phyloP scores from a whole-genome alignment of 2,888 invertebrate species.

The Alsophila aescularia region DNA sequence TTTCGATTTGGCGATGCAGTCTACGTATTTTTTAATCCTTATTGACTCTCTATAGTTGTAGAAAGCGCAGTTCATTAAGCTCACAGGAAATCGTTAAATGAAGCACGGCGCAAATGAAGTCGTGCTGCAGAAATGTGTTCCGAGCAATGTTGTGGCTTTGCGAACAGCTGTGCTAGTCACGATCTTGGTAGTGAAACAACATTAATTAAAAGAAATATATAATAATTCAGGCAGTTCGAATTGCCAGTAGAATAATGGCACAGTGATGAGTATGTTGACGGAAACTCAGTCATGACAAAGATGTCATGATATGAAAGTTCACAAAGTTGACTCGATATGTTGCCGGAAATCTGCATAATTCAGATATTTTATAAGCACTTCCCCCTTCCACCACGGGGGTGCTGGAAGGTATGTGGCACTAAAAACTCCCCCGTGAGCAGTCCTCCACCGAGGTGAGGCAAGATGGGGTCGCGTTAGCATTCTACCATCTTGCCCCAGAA shows the following conservation, averaged over 20 bases:
- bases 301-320: background rate
- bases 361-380: no score
- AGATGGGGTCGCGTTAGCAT: no score
- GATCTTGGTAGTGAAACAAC: conserved; percentile 5
- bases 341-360: no score
- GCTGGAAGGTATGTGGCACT: no score
- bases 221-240: background rate
- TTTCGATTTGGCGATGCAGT: no score
- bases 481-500: no score
- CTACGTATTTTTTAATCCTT: no score
- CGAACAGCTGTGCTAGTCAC: conserved; percentile 6
- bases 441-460: no score
- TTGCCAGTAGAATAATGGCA: conserved; percentile 2
- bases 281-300: background rate
- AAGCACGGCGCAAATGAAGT: conserved; percentile 8
- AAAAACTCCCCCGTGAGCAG: no score
- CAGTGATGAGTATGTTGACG: background rate
- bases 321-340: background rate
- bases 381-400: no score
- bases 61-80: background rate
- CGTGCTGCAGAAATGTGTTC: conserved; percentile 11
- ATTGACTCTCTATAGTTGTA: no score
- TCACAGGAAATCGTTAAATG: conserved; percentile 5
- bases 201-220: conserved; percentile 14
- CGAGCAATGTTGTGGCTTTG: background rate